A percentile compares a stretch with the other conserved stretches of the same genome.
These are phyloP conservation scores for Picathartes gymnocephalus DNA, from an alignment of 2,113 vertebrate genomes.

Conservation along the genomic window DNA sequence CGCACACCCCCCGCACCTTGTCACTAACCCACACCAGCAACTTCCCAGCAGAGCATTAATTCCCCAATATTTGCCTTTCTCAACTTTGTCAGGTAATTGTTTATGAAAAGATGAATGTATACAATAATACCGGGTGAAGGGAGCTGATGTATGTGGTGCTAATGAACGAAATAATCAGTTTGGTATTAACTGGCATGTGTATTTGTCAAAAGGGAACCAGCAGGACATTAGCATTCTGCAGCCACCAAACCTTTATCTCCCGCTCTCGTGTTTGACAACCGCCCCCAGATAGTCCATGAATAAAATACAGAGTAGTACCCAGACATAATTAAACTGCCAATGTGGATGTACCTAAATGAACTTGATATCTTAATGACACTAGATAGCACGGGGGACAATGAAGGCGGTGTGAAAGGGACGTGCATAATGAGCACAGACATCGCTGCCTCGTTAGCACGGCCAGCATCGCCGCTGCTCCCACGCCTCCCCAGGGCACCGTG, in stretches of 20 bases:
- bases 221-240: conserved; percentile 70
- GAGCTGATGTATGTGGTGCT: conserved; percentile 74
- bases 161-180: conserved; percentile 78
- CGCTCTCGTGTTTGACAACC: conserved; percentile 67
- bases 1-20: conserved; percentile 13
- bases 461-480: neutral
- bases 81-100: conserved; percentile 73
- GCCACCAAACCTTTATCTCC: conserved; percentile 64
- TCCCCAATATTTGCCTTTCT: conserved; percentile 16
- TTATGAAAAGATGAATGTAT: conserved; percentile 74
- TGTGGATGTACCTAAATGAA: conserved; percentile 75
- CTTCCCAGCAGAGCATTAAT: conserved; percentile 56
- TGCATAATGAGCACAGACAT: conserved; percentile 49
- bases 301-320: conserved; percentile 69
- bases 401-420: conserved; percentile 26
- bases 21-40: neutral
- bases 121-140: conserved; percentile 60
- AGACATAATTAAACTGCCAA: conserved; percentile 80
- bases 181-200: conserved; percentile 66
- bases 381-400: conserved; percentile 60
- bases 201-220: conserved; percentile 60
- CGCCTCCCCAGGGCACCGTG: accelerated
- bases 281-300: conserved; percentile 71
- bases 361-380: conserved; percentile 77
- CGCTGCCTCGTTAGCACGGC: neutral